Conservation (phyloP, 2,113 vertebrate species). For the Ammodytes dubius region DNA sequence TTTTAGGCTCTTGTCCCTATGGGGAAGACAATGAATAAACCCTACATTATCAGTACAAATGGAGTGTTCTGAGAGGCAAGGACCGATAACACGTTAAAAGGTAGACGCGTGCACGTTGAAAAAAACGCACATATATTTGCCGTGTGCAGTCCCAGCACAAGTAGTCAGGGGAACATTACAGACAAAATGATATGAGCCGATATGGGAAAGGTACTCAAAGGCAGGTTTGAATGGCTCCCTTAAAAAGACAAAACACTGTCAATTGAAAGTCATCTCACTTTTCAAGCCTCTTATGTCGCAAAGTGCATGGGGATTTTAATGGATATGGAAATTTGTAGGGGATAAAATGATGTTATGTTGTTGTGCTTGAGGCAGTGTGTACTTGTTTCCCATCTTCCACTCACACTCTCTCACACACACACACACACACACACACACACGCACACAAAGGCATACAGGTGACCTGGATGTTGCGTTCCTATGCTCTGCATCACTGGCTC, state of each 20-base stretch:
- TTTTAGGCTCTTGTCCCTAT: constrained; percentile 28
- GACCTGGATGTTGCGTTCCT: constrained; percentile 4
- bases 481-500: constrained; percentile 42
- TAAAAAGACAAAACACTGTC: neutral
- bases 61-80: constrained; percentile 27
- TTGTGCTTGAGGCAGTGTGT: constrained; percentile 32
- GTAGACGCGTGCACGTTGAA: constrained; percentile 18
- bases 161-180: constrained; percentile 29
- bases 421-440: constrained; percentile 23
- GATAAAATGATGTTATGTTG: constrained; percentile 12
- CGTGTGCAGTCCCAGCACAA: neutral
- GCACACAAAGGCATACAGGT: constrained; percentile 28
- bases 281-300: constrained; percentile 1
- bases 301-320: constrained; percentile 30
- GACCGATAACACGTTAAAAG: constrained; percentile 16
- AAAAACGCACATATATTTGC: constrained; percentile 8
- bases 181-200: neutral
- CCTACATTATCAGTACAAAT: constrained; percentile 42
- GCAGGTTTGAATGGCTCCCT: constrained; percentile 18
- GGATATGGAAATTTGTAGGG: constrained; percentile 33
- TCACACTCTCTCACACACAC: constrained; percentile 13
- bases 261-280: constrained; percentile 28
- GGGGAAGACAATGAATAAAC: constrained; percentile 28
- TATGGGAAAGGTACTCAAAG: constrained; percentile 18
- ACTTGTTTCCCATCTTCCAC: constrained; percentile 10